Base-by-base conservation (phyloP, 2,888 invertebrate species). In the Xestia c-nigrum region DNA sequence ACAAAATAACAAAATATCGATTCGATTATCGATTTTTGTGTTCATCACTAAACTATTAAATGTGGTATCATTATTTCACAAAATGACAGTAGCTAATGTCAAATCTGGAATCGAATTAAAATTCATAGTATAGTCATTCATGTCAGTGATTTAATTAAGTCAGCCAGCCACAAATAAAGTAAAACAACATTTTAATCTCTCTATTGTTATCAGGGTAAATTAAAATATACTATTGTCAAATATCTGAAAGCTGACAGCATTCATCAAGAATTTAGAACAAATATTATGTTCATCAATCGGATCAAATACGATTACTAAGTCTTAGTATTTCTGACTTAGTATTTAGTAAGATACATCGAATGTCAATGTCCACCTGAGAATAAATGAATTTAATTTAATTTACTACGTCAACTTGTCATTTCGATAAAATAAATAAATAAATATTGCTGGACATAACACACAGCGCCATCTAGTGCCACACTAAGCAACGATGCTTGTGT, bases 131-230 rank as follows among this genome's bases (percentile, higher is more conserved):
- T n/a, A 10, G 21, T 46, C 9, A 63, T 52, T 50, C 3, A 24
- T 57, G 43, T 81, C 57, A 31, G 24, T 43, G 16, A 43, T 72
- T 16, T 52, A 57, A 0, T 46, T 31, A 63, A 81, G 14, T 40
- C 7, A 19, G 46, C 55, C 55, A 57, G 16, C 6, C 55, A 38
- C 52, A 31, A 64, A 47, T 24, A 19, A 61, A 61, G 1, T 9
- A 63, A 55, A 67, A 50, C n/a, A 38, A 14, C 0, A 64, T 47
- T 70, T 31, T 47, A 64, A 55, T 70, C n/a, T 79, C 61, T 79
- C 61, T 63, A 55, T 24, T 21, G 6, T 40, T 79, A 55, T 52
- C 2, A n/a, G 0, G 43, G 10, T 57, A 46, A n/a, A 74, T 3
- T 59, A 38, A 55, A 38, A 74, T 46, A 38, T n/a, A 12, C 31